Base-by-base conservation (phyloP, 2,888 invertebrate species). In the Frankliniella fusca region DNA sequence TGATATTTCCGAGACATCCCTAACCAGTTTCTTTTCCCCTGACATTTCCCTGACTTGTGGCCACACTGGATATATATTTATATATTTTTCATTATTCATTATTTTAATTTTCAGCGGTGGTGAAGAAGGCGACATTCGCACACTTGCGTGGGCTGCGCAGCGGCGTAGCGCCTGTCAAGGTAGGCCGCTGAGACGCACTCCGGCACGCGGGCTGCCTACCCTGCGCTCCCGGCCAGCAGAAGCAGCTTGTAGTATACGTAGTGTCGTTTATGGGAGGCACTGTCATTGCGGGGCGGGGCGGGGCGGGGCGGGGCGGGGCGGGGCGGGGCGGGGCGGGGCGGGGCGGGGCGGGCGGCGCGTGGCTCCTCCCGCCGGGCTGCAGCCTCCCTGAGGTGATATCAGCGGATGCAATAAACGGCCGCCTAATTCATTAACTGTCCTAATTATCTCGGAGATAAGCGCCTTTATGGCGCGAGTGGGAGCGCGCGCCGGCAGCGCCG, bases 371-470 rank as follows among this genome's bases (percentile, higher is more conserved):
- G n/a, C n/a, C n/a, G n/a, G n/a, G n/a, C n/a, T n/a, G n/a, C n/a
- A n/a, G n/a, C n/a, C 38, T 38, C 38, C 38, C 3, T 38, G 38
- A 38, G 38, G 3, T 38, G 70, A n/a, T 61, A 61, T 12, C 65
- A 65, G 70, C 70, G 70, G 70, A 76, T 76, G 70, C 70, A 76
- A 27, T 76, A 76, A 76, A 76, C 12, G 70, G 12, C 70, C 70
- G 27, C 70, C 12, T 27, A 76, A 76, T 76, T 76, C 70, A 76
- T 76, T 76, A 76, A 27, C 70, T 76, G 70, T 76, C 70, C 70
- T 76, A 76, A 76, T 76, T 76, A 76, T 76, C 70, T 27, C 61
- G 61, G 20, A 20, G 61, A 61, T 61, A 61, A 61, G 61, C 15
- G 3, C 38, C 7, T 61, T 61, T 61, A 61, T 61, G 61, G 18